Evolutionary conservation across 2,888 invertebrate genomes (phyloP).

Genomic region (Holacanthella duospinosa): DNA sequence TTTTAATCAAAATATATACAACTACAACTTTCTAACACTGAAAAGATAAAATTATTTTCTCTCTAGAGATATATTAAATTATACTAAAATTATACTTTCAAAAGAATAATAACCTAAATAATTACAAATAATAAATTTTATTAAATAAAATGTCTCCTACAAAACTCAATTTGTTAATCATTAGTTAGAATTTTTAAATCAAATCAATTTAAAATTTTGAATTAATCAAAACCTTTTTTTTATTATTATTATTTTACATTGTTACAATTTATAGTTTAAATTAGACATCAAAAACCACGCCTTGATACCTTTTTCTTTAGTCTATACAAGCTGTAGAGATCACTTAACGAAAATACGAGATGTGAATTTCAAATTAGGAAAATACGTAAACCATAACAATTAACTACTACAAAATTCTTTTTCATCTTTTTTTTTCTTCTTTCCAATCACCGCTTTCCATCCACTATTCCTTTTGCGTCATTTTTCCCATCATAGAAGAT

Average conservation of each 20-base stretch:
- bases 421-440: neutral
- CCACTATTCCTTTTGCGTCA: too few species aligned
- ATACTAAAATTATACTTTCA: neutral
- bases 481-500: neutral
- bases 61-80: neutral
- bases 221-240: neutral
- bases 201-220: neutral
- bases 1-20: neutral
- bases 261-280: neutral
- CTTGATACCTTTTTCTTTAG: neutral
- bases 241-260: too few species aligned
- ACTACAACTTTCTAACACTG: neutral
- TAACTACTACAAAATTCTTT: neutral
- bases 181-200: neutral
- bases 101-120: neutral
- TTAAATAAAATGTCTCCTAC: neutral
- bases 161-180: neutral
- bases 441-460: neutral
- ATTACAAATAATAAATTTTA: neutral
- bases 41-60: too few species aligned
- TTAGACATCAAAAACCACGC: neutral
- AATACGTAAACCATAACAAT: neutral
- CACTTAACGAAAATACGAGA: conserved; percentile 5
- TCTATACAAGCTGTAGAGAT: too few species aligned
- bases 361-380: neutral